Base-by-base conservation (phyloP, 2,797 vertebrate species). In the Buphagus erythrorhynchus region DNA sequence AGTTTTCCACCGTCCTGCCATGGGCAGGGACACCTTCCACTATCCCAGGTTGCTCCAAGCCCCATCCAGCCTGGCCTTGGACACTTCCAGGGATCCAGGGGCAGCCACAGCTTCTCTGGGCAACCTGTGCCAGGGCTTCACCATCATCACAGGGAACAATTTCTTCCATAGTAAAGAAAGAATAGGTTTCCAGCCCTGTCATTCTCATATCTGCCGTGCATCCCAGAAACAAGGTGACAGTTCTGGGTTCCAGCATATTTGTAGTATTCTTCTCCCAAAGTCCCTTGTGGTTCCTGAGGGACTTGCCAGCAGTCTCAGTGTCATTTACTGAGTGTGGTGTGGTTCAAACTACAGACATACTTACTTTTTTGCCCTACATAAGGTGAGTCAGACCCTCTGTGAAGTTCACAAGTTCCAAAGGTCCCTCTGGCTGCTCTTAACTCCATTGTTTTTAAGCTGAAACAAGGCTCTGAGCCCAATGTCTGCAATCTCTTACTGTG, bases 71-170 rank as follows among this genome's bases (percentile, higher is more conserved):
- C 10, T 63, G 55, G 36, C 36, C n/a, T 51, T 43, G 71, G 6
- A 2, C 20, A 22, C 5, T 51, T 3, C 42, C 36, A 65, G 38
- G 33, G 29, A 0, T 46, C n/a, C n/a, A n/a, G 38, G 20, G 8
- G 6, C 17, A 63, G 24, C 20, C 57, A 26, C n/a, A 83, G 24
- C 43, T 65, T 1, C 43, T 58, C 49, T 57, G 43, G 17, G 10
- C 3, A 42, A 0, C 24, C 25, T 77, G 10, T 77, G 43, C 65
- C n/a, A 49, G 0, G 0, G 0, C 1, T n/a, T 35, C 33, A 6
- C 5, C 45, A 31, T 6, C 10, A 21, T 46, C 45, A 7, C 13
- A 29, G 29, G 43, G n/a, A 13, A 76, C 4, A 35, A 71, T 51
- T 2, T 13, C 25, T 52, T 24, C 38, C 25, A 19, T 2, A 16